Evolutionary conservation across 2,113 vertebrate genomes (phyloP), one percentile per base, ranked within the genome.

Genomic region (Fregetta grallaria): DNA sequence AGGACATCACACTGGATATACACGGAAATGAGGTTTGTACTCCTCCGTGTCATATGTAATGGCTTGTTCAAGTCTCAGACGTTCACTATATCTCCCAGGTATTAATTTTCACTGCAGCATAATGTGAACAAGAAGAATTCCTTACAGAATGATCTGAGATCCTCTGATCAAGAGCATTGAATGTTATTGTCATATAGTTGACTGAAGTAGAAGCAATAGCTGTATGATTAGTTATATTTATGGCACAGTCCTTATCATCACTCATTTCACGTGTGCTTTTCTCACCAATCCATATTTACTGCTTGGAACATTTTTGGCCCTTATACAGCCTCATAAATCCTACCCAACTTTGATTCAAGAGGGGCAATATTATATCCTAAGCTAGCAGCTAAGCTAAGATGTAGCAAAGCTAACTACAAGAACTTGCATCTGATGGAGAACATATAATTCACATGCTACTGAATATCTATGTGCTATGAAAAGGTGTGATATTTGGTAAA

Each of bases 251-350:
- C 71, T 90, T 79, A 94, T 65, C 65, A 74, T 80, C 62, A 85
- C 34, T 90, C 73, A 83, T 95, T 92, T 91, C 76, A 89, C 8
- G 1, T 75, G 53, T 71, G n/a, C 79, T 89, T 19, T 92, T 67
- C 91, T 95, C 80, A 52, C 53, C 62, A 66, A 93, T 66, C 62
- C 40, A n/a, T 93, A 90, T 91, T 93, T 94, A 94, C 81, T 95
- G 50, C 81, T 90, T 91, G 67, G 47, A 92, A 88, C 45, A 59
- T 52, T 96, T 87, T 50, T 65, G 59, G 25, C 8, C 11, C 9
- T 87, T 76, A 47, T 36, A 89, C 12, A 85, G 45, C 29, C 81
- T 91, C 91, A 73, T 90, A 97, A 96, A 97, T 91, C 53, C 74
- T 88, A 62, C 9, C 22, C 78, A 75, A 45, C 86, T 95, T 91